Conservation (phyloP, 2,113 vertebrate species). For the Neolamprologus brichardi region DNA sequence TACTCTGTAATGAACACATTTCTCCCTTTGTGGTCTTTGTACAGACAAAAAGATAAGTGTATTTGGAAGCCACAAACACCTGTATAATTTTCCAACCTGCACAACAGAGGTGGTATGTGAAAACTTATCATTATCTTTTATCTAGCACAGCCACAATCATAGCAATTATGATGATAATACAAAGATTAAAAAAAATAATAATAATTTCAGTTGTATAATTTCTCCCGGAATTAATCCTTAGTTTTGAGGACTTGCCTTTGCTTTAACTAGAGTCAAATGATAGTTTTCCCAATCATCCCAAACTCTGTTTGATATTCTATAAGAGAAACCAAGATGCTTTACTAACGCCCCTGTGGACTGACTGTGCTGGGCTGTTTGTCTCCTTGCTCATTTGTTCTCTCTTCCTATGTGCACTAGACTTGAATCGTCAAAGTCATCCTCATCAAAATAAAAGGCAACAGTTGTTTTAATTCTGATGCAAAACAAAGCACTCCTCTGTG, state of each 20-base stretch:
- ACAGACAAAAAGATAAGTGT: not conserved
- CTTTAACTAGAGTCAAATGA: not conserved
- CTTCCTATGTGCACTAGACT: not conserved
- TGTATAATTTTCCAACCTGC: not conserved
- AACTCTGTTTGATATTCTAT: not conserved
- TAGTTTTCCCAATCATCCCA: not conserved
- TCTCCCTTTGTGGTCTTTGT: not conserved
- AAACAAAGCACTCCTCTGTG: not conserved
- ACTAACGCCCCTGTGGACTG: not conserved
- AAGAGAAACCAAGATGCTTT: not conserved
- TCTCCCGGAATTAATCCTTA: not conserved
- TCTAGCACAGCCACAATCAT: not conserved
- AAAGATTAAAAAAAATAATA: rapidly evolving
- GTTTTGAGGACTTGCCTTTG: not conserved
- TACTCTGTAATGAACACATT: not conserved
- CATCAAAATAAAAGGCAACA: conserved; percentile 1
- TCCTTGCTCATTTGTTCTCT: not conserved
- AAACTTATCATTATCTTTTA: not conserved
- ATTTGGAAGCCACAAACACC: not conserved
- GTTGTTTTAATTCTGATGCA: conserved; percentile 24
- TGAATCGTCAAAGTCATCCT: not conserved
- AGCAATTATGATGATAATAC: not conserved
- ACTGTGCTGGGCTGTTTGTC: not conserved
- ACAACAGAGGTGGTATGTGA: not conserved
- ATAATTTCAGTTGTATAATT: not conserved